Base-by-base conservation (phyloP, 2,113 vertebrate species). In the Mobula birostris region DNA sequence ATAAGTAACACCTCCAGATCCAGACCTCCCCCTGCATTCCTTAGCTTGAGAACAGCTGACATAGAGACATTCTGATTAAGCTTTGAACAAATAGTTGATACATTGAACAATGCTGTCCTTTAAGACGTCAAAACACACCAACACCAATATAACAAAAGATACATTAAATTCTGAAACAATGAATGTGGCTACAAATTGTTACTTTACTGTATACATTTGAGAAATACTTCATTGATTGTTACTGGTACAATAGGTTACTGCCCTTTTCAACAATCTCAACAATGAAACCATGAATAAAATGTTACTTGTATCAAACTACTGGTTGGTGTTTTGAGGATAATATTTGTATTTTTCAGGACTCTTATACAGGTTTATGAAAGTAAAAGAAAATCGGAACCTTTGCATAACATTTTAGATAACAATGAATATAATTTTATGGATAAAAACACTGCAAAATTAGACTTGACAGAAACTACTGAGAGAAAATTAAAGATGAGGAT, bases 161-260 rank as follows among this genome's bases (percentile, higher is more conserved):
- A 78, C 87, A 92, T 74, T 80, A 66, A 74, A 66, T 66, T 80
- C 76, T 36, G 94, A 79, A 95, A 96, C 96, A 96, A 96, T 95
- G 40, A 11, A 93, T 93, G 74, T 93, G 74, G 91, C 74, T 93
- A 40, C 91, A 76, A 93, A 72, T 74, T 72, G 94, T 94, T 74
- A 79, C 94, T 94, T 95, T 95, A 95, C 94, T 94, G 94, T 91
- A 94, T 94, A 94, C 94, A 91, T 95, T 95, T 94, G 87, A 61
- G 48, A 78, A 70, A 94, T 94, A 95, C 94, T 56, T 66, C 2
- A 12, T 72, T 93, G 91, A 93, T 93, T 93, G 70, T 93, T 93
- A 40, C 91, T 93, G 91, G 91, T 56, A 93, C 91, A 93, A 93
- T 93, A 93, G 91, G 91, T 93, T 76, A 93, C 91, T 93, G 91